Base-by-base conservation (phyloP, 2,888 invertebrate genomes). In the Melikaiella ostensackeni region DNA sequence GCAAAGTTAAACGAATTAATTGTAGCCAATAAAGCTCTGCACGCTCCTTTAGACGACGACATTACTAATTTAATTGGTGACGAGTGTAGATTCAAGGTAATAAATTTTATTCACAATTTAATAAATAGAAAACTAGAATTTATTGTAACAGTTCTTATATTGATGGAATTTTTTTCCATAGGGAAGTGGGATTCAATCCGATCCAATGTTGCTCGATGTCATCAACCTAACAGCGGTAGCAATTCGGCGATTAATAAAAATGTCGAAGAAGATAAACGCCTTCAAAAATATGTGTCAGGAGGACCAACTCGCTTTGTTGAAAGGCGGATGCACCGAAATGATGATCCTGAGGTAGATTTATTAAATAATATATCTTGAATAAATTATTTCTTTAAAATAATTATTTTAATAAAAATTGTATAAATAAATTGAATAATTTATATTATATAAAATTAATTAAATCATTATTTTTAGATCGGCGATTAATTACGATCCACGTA, bases 251-350 rank as follows among this genome's bases (percentile, higher is more conserved):
- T 92, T 97, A 75, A 96, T 96, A 87, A 96, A 96, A 91, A 96
- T 96, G 95, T 95, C 96, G 0, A 96, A 96, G 89, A 96, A 96
- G 89, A 96, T 96, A 74, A 96, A 94, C 88, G 97, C 97, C 3
- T 99, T 99, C 92, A 96, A 97, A 90, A 96, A 96, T 87, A 96
- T 99, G 94, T 97, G 97, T 88, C 97, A 98, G 88, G 97, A 97
- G 86, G 98, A 99, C 91, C 98, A 99, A 92, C 95, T 97, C 75
- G 94, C 95, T 27, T 92, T 98, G 16, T 91, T 98, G 11, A 98
- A 98, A 91, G 98, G 98, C 0, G 98, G 98, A 1, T 98, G 98
- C 88, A 98, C 98, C 70, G 99, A 99, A 92, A 96, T 99, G 95
- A 96, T 99, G 95, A 96, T 99, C 78, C 93, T 99, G 75, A 93